These are phyloP conservation scores for Tenthredo amoena DNA, from an alignment of 2,888 invertebrate species.

Conservation along the genomic window DNA sequence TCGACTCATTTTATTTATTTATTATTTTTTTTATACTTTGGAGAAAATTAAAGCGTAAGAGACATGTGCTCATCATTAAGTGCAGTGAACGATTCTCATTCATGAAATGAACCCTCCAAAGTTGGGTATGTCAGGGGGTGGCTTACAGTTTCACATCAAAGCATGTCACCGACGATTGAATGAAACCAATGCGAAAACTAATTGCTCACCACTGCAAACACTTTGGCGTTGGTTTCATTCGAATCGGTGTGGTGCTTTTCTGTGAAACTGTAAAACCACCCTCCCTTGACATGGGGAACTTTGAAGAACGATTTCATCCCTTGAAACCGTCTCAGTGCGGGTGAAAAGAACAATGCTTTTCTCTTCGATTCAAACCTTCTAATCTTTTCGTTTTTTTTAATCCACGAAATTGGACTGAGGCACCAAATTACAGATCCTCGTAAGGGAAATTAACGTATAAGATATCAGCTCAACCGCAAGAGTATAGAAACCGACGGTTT, in stretches of 20 bases:
- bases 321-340: no score
- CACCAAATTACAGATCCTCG: no score
- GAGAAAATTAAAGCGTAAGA: background rate
- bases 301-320: no score
- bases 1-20: background rate
- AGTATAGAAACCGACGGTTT: no score
- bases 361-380: no score
- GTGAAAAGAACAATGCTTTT: no score
- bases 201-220: background rate
- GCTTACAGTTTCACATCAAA: background rate
- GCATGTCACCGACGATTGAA: background rate
- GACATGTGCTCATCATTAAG: background rate
- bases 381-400: background rate
- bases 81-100: background rate
- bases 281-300: background rate
- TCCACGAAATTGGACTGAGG: background rate
- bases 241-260: background rate
- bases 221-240: background rate
- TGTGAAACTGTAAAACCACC: background rate
- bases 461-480: no score
- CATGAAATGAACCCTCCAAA: background rate
- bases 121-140: background rate
- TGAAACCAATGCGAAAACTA: background rate
- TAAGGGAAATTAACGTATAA: no score
- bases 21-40: no score